Evolutionary conservation across 1,140 invertebrate genomes (phyloP), one percentile per base, ranked within the genome.

Genomic region (Pristionchus pacificus): DNA sequence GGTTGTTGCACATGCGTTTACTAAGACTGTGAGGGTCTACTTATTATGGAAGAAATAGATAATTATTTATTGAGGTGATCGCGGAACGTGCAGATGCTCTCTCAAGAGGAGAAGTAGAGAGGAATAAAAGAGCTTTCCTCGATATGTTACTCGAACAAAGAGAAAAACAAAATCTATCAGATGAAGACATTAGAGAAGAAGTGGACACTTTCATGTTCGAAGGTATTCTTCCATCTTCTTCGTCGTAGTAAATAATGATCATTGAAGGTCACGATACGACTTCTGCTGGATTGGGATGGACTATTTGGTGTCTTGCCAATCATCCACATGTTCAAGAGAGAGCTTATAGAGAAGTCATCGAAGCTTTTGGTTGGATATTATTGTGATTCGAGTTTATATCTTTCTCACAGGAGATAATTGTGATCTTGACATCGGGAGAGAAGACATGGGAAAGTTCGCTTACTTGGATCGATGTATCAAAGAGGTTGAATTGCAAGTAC

Each of bases 101-200:
- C 19, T 6, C 38, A 19, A 49, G 19, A 49, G 38, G 38, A 6
- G 38, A 49, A 49, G 38, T 49, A 10, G 38, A 49, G 38, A 6
- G 6, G 19, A 6, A 49, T 49, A 49, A 19, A 77, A 87, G 93
- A 74, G 93, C 93, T 49, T 97, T 97, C 87, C 88, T 97, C 70
- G 95, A 97, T 84, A 87, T 96, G 66, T 85, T 97, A 77, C 88
- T 97, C 28, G 91, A 93, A 84, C 90, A 90, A 60, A 89, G 91
- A 30, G 89, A 76, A n/a, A 30, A 70, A 91, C 80, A 90, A 90
- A 74, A 91, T 90, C 6, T 89, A 84, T 60, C 71, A 77, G 19
- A 88, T 80, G 14, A 82, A 65, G 68, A 84, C 89, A 68, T 87
- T 86, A 62, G 90, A 1, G 86, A 90, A 0, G 89, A 96, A 59